Evolutionary conservation across 2,113 vertebrate species (phyloP).

Genomic region (Coturnix japonica): DNA sequence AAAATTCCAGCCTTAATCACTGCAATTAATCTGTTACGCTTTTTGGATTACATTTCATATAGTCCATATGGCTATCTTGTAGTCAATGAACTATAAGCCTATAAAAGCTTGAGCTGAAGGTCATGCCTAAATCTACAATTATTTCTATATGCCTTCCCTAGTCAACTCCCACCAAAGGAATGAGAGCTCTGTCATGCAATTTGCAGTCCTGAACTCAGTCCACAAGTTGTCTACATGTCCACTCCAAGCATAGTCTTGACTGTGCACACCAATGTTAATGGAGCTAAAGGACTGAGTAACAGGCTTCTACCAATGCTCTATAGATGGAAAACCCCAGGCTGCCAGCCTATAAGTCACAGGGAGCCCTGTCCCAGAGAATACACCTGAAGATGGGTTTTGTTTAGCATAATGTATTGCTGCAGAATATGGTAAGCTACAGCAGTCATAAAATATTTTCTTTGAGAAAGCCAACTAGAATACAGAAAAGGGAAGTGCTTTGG

Average conservation of each 20-base stretch:
- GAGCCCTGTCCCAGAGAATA: background rate
- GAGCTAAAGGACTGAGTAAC: background rate
- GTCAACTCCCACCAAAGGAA: background rate
- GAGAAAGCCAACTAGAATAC: background rate
- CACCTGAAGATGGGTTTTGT: background rate
- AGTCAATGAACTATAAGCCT: background rate
- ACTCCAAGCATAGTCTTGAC: background rate
- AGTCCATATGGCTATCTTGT: background rate
- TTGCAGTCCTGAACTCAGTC: background rate
- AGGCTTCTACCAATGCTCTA: background rate
- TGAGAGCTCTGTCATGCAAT: background rate
- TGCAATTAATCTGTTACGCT: background rate
- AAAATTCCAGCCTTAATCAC: background rate
- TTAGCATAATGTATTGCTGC: background rate
- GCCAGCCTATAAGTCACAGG: background rate
- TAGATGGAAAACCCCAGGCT: background rate
- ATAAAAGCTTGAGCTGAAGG: background rate
- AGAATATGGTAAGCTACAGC: background rate
- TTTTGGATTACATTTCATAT: background rate
- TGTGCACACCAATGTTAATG: background rate
- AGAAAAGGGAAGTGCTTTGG: background rate
- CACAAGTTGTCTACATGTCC: background rate
- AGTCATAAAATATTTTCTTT: background rate
- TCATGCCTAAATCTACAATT: background rate
- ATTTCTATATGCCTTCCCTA: background rate